phyloP scores from a whole-genome alignment of 2,113 vertebrate genomes.

The Eolophus roseicapilla region DNA sequence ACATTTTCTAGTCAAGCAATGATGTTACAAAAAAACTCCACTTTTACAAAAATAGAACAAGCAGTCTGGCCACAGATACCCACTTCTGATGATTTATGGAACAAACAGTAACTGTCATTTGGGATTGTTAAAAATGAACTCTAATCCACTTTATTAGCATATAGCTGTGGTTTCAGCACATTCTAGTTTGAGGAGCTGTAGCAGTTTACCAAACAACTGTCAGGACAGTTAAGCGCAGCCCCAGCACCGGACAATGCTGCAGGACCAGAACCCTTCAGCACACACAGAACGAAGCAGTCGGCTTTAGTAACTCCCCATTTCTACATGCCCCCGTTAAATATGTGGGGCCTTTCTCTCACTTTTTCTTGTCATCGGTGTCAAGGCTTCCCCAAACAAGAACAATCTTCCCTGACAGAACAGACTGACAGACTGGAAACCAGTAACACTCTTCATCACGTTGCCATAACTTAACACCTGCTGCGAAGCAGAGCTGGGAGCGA shows the following conservation, averaged over 20 bases:
- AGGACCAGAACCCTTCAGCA: background rate
- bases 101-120: rapidly evolving
- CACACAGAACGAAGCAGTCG: background rate
- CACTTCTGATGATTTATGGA: background rate
- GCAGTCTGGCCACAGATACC: background rate
- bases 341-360: background rate
- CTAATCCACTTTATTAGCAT: background rate
- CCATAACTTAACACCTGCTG: constrained; percentile 1
- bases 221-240: background rate
- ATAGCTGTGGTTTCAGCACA: background rate
- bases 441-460: background rate
- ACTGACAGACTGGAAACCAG: background rate
- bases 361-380: background rate
- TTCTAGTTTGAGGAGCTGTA: rapidly evolving
- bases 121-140: background rate
- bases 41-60: background rate
- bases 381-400: background rate
- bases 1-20: background rate
- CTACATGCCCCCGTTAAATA: rapidly evolving
- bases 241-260: background rate
- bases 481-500: background rate
- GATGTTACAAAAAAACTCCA: background rate
- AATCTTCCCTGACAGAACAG: background rate
- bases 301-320: background rate
- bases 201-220: rapidly evolving